Conservation (phyloP, 1,140 invertebrate genomes). For the Chymomyza costata region DNA sequence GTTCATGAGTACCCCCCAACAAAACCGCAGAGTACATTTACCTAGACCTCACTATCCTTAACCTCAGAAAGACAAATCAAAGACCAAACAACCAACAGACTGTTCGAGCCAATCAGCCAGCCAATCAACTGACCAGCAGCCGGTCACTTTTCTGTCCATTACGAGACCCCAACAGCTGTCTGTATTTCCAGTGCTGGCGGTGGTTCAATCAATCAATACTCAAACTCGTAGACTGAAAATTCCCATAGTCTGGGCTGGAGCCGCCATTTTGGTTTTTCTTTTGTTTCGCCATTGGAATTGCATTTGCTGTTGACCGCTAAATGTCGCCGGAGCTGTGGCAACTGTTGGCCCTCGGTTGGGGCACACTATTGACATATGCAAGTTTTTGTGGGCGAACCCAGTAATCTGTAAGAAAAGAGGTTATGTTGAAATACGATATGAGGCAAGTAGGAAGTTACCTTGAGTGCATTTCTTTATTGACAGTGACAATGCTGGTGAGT, state of each 20-base stretch:
- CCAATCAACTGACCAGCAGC: too few relatives aligned
- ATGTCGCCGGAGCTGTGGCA: constrained; percentile 19
- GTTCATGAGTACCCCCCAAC: too few relatives aligned
- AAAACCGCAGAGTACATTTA: too few relatives aligned
- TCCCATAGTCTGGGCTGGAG: constrained; percentile 29
- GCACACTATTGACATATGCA: too few relatives aligned
- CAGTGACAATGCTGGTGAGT: constrained; percentile 55
- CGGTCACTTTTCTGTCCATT: too few relatives aligned
- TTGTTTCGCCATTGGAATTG: too few relatives aligned
- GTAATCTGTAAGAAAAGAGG: constrained; percentile 61
- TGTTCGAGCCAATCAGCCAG: too few relatives aligned
- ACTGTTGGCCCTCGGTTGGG: constrained; percentile 1
- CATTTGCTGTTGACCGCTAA: constrained; percentile 50
- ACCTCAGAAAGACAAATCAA: too few relatives aligned
- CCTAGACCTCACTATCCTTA: too few relatives aligned
- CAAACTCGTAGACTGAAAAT: too few relatives aligned
- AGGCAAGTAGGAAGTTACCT: constrained; percentile 68
- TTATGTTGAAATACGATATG: constrained; percentile 60
- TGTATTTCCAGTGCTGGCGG: neutral
- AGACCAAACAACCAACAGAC: too few relatives aligned
- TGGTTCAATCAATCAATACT: constrained; percentile 63
- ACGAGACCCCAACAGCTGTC: neutral
- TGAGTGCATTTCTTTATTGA: constrained; percentile 71
- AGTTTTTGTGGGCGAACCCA: constrained; percentile 12
- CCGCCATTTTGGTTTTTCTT: constrained; percentile 27